These are phyloP conservation scores for Torymus aiolomorphi DNA, from an alignment of 2,888 invertebrate genomes.

Conservation along the genomic window DNA sequence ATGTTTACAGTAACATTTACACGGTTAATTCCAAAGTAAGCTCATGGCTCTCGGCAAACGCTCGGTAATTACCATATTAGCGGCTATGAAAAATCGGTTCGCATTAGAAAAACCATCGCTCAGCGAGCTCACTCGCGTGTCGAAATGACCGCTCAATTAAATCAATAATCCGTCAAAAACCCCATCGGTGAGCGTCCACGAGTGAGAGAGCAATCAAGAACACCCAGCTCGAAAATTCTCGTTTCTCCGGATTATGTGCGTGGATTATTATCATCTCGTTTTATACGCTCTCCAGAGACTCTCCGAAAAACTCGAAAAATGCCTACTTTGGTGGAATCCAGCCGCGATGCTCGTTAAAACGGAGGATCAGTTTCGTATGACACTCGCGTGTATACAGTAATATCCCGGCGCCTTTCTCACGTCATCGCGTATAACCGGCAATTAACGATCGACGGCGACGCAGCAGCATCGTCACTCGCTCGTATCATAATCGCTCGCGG, in stretches of 20 bases:
- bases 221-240: conserved; percentile 26
- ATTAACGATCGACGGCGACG: conserved; percentile 40
- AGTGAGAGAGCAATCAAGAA: conserved; percentile 10
- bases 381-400: conserved; percentile 5
- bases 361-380: conserved; percentile 11
- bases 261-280: conserved; percentile 14
- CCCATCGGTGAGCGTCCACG: not conserved
- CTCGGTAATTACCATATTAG: conserved; percentile 19
- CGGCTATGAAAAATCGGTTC: conserved; percentile 9
- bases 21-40: not conserved
- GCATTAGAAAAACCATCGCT: conserved; percentile 37
- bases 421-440: conserved; percentile 34
- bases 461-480: conserved; percentile 18
- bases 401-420: conserved; percentile 29
- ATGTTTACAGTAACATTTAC: not conserved
- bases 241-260: conserved; percentile 10
- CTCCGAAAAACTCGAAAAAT: not conserved
- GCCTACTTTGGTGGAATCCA: not conserved
- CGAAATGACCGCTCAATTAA: conserved; percentile 27
- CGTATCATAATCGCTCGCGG: conserved; percentile 40
- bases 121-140: not conserved
- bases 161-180: conserved; percentile 28
- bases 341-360: not conserved
- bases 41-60: no score
- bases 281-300: no score